Evolutionary conservation across 64 coral and sea anemone species (phyloP).

Genomic region (Trachythela sp.): DNA sequence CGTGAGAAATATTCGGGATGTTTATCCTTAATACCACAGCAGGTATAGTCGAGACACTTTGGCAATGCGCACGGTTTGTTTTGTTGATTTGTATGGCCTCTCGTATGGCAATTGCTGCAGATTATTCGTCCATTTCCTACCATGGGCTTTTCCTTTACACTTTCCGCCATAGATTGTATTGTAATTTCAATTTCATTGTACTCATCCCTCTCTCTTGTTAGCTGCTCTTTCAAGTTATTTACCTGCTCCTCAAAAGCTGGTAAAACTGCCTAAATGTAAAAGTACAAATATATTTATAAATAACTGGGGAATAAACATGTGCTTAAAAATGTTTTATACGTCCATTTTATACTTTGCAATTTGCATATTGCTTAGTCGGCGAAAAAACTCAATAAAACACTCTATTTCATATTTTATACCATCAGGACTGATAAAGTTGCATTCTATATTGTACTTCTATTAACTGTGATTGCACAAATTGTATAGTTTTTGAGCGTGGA

Average conservation of each 20-base stretch:
- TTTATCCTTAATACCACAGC: constrained; percentile 55
- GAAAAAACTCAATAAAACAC: no score
- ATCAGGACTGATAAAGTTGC: no score
- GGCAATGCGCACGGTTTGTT: not conserved
- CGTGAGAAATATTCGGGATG: constrained; percentile 50
- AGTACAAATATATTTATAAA: not conserved
- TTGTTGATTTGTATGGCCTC: constrained; percentile 20
- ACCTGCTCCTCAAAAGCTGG: constrained; percentile 11
- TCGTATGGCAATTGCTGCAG: constrained; percentile 25
- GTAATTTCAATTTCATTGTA: constrained; percentile 24
- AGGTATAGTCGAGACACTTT: not conserved
- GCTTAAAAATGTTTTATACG: not conserved
- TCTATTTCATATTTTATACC: no score
- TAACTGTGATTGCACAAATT: no score
- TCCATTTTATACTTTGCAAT: not conserved
- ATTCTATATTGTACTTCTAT: no score
- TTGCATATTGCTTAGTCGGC: no score
- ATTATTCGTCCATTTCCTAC: not conserved
- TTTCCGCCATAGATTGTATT: constrained; percentile 6
- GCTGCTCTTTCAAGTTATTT: not conserved
- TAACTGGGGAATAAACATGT: not conserved
- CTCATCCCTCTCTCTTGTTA: not conserved
- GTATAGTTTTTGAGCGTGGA: no score
- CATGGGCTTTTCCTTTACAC: not conserved
- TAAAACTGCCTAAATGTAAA: not conserved